These are phyloP conservation scores for Trachymyrmex septentrionalis DNA, from an alignment of 1,140 invertebrate genomes.

Conservation along the genomic window DNA sequence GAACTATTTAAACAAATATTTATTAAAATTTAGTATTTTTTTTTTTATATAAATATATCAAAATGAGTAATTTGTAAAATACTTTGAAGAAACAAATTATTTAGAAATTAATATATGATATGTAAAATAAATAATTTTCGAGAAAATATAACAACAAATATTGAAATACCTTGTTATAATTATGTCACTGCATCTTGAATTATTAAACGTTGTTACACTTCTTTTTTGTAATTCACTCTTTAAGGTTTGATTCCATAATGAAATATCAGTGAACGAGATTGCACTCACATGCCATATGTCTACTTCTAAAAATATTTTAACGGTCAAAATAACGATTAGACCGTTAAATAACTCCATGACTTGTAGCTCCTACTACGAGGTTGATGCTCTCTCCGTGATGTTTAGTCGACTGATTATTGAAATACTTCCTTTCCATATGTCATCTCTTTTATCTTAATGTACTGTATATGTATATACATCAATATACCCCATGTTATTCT, in stretches of 20 bases:
- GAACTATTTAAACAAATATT: no score
- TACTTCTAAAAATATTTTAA: constrained; percentile 1
- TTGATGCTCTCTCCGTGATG: neutral
- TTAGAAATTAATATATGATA: neutral
- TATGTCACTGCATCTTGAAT: neutral
- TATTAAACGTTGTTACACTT: no score
- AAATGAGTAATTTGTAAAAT: neutral
- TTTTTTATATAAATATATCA: neutral
- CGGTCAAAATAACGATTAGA: neutral
- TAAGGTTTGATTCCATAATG: no score
- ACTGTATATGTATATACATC: neutral
- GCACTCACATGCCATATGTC: neutral
- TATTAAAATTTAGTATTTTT: no score
- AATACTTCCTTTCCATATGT: neutral
- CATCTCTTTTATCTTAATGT: constrained; percentile 38
- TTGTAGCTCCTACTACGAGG: neutral
- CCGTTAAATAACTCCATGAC: neutral
- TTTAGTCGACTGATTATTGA: neutral
- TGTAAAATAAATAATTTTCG: neutral
- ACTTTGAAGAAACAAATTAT: neutral
- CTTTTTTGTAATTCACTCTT: no score
- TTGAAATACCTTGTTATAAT: constrained; percentile 15
- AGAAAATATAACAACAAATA: constrained; percentile 6
- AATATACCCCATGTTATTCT: neutral
- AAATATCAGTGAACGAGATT: no score